A percentile compares a stretch with the other conserved stretches of the same genome.
phyloP scores from a whole-genome alignment of 2,888 invertebrate species.

The Ethmia dodecea region DNA sequence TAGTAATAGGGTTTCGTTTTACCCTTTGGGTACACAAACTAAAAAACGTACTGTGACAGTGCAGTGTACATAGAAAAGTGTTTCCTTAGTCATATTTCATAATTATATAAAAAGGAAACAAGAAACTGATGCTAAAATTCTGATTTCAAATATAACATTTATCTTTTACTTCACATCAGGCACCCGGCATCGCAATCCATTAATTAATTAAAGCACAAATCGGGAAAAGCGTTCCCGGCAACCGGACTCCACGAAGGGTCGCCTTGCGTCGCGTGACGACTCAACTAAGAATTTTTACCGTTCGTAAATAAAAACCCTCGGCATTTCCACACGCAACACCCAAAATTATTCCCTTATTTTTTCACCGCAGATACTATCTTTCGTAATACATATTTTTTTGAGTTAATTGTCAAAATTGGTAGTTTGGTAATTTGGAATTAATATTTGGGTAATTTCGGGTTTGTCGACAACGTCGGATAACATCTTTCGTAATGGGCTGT shows the following conservation, averaged over 20 bases:
- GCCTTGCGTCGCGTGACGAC: conserved; percentile 26
- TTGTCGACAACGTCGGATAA: conserved; percentile 1
- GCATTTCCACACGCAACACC: conserved; percentile 13
- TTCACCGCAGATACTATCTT: conserved; percentile 14
- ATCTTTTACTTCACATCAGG: too few species aligned
- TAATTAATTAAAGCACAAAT: too few species aligned
- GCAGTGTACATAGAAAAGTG: too few species aligned
- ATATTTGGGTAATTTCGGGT: conserved; percentile 16
- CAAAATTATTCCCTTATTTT: conserved; percentile 5
- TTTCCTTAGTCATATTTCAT: too few species aligned
- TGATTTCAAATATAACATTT: too few species aligned
- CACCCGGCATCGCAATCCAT: too few species aligned
- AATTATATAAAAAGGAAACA: too few species aligned
- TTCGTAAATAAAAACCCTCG: conserved; percentile 28
- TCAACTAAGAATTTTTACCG: conserved; percentile 24
- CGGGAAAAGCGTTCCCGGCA: too few species aligned
- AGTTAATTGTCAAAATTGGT: conserved; percentile 18
- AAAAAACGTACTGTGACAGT: too few species aligned
- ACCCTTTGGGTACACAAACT: too few species aligned
- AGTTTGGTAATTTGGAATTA: conserved; percentile 14
- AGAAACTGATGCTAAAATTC: too few species aligned
- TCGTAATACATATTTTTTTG: conserved; percentile 16
- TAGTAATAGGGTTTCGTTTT: too few species aligned
- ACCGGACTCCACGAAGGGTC: conserved; percentile 6
- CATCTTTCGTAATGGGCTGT: background rate